Percentiles rank a stretch among this genome's conserved stretches.
These are phyloP conservation scores for Catharus minimus DNA, from an alignment of 2,113 vertebrate species.

Conservation along the genomic window DNA sequence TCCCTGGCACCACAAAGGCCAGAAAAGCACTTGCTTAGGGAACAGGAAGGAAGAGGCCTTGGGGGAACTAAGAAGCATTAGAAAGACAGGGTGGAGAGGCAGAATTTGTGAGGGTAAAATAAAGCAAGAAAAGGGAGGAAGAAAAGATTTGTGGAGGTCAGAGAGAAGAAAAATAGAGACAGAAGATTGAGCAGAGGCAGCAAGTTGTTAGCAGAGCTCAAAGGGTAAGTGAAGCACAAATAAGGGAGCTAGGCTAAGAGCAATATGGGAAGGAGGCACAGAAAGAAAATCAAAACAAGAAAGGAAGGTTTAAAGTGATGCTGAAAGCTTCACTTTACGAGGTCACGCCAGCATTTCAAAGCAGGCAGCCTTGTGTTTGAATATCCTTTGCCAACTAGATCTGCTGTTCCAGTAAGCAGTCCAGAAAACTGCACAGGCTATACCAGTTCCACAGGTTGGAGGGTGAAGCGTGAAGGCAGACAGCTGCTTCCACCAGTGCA, in stretches of 20 bases:
- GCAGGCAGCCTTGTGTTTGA: neutral
- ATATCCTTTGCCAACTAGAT: neutral
- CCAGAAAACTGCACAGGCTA: neutral
- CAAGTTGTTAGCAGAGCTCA: neutral
- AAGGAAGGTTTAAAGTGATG: neutral
- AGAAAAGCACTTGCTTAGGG: neutral
- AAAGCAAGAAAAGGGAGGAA: neutral
- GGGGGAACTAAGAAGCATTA: neutral
- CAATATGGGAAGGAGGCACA: neutral
- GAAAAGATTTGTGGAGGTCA: neutral
- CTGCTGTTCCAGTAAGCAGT: neutral
- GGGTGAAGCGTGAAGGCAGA: neutral
- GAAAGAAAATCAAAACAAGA: neutral
- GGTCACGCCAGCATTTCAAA: neutral
- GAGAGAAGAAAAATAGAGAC: neutral
- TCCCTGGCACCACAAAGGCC: neutral
- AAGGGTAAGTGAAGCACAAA: neutral
- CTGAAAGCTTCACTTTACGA: neutral
- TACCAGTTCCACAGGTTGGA: neutral
- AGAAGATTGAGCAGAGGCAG: neutral
- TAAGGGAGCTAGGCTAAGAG: neutral
- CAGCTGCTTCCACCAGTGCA: neutral
- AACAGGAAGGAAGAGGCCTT: neutral
- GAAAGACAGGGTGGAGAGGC: neutral
- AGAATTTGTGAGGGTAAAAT: neutral